Evolutionary conservation across 2,888 invertebrate genomes (phyloP).

Genomic region (Micropterix aruncella): DNA sequence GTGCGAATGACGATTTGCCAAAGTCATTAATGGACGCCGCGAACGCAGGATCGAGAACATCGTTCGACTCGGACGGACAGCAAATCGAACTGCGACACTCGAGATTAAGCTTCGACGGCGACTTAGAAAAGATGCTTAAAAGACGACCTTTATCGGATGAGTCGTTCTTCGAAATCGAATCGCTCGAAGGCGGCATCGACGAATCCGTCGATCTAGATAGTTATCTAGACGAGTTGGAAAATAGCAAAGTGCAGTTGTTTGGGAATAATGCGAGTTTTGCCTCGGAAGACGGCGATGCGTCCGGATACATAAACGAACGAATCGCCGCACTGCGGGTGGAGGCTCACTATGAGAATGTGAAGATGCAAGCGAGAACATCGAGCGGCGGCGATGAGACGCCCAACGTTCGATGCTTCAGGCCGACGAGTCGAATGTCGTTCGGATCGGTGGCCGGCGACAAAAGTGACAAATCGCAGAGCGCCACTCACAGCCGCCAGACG

Average conservation of each 20-base stretch:
- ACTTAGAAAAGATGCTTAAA: slow-evolving; percentile 46
- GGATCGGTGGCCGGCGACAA: slow-evolving; percentile 17
- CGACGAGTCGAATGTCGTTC: slow-evolving; percentile 19
- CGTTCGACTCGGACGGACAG: slow-evolving; percentile 31
- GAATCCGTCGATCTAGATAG: slow-evolving; percentile 49
- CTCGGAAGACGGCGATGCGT: slow-evolving; percentile 8
- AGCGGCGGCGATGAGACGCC: slow-evolving; percentile 12
- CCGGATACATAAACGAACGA: slow-evolving; percentile 11
- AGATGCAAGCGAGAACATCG: slow-evolving; percentile 8
- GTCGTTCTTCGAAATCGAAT: slow-evolving; percentile 52
- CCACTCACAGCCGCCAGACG: slow-evolving; percentile 10
- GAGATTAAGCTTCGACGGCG: slow-evolving; percentile 26
- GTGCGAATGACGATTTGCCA: slow-evolving; percentile 26
- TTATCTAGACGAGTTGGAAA: slow-evolving; percentile 50
- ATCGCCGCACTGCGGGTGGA: slow-evolving; percentile 12
- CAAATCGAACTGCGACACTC: slow-evolving; percentile 40
- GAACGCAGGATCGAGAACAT: slow-evolving; percentile 30
- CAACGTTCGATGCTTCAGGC: slow-evolving; percentile 15
- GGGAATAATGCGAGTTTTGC: slow-evolving; percentile 9
- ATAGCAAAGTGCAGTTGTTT: slow-evolving; percentile 26
- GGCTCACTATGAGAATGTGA: slow-evolving; percentile 13
- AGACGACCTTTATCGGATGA: slow-evolving; percentile 64
- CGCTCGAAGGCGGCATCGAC: slow-evolving; percentile 38
- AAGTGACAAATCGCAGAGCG: slow-evolving; percentile 6
- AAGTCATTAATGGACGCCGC: slow-evolving; percentile 32